Percentiles rank a stretch among this genome's conserved stretches.
Conservation (phyloP, 1,140 invertebrate genomes). For the Trypoxylus dichotomus region DNA sequence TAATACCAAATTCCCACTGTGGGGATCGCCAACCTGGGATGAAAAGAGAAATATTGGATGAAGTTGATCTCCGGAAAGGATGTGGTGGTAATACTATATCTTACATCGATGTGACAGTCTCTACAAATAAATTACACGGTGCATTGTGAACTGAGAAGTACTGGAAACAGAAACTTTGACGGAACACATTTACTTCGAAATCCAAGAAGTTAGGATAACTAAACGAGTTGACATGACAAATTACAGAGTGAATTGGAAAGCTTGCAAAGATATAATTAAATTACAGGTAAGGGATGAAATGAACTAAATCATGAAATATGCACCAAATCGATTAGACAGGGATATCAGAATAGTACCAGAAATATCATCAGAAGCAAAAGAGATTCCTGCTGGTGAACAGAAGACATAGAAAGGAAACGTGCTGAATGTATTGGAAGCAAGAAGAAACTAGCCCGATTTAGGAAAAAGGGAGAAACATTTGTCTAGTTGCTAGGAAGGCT, state of each 20-base stretch:
- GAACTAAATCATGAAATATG: neutral
- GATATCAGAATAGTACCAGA: neutral
- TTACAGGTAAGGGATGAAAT: neutral
- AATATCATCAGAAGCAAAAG: neutral
- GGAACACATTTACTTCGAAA: conserved; percentile 5
- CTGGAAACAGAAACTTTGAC: conserved; percentile 1
- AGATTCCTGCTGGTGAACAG: neutral
- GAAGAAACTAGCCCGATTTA: neutral
- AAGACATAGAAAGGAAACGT: neutral
- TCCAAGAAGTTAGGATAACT: neutral
- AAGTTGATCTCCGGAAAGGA: conserved; percentile 32
- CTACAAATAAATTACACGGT: conserved; percentile 17
- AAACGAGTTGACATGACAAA: neutral
- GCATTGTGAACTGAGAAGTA: neutral
- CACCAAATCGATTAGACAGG: neutral
- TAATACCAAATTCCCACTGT: conserved; percentile 40
- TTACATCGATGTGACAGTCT: conserved; percentile 37
- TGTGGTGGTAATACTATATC: conserved; percentile 28
- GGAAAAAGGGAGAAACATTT: neutral
- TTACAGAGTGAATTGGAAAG: neutral
- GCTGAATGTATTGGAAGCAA: neutral
- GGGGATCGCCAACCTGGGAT: conserved; percentile 38
- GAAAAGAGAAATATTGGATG: conserved; percentile 34
- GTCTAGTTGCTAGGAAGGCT: neutral
- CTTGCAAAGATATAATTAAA: neutral